A percentile compares a stretch with the other conserved stretches of the same genome.
Evolutionary conservation across 2,888 invertebrate genomes (phyloP).

Genomic region (Tetanocera ferruginea): DNA sequence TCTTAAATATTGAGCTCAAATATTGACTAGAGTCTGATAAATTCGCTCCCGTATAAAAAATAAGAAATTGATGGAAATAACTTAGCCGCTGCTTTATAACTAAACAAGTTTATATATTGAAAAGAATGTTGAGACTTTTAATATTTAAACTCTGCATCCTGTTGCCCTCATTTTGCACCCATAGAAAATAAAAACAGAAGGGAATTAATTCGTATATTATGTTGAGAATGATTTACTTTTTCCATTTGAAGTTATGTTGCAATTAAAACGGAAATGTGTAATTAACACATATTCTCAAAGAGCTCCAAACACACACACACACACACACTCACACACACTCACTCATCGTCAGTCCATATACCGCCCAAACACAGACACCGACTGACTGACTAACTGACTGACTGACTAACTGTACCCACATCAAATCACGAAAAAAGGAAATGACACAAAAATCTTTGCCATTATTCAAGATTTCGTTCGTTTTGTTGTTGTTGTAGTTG

Average conservation of each 20-base stretch:
- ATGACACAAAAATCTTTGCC: conserved; percentile 55
- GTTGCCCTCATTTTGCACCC: too few species aligned
- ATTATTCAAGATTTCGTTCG: conserved; percentile 31
- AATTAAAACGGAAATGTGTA: conserved; percentile 51
- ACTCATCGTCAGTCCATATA: conserved; percentile 18
- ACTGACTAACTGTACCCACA: conserved; percentile 47
- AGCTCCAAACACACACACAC: neutral
- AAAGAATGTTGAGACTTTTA: too few species aligned
- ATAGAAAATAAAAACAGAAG: too few species aligned
- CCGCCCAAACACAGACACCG: conserved; percentile 17
- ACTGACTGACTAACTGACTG: neutral
- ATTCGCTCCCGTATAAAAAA: too few species aligned
- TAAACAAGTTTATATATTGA: too few species aligned
- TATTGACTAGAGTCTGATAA: too few species aligned
- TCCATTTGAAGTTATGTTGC: neutral
- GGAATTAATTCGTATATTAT: too few species aligned
- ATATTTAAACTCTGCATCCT: too few species aligned
- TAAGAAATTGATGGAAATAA: too few species aligned
- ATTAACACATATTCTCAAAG: conserved; percentile 42
- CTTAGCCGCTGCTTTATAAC: too few species aligned
- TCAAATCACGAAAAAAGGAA: conserved; percentile 56
- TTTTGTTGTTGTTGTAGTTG: neutral
- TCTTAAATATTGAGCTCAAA: too few species aligned
- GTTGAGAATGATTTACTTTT: too few species aligned
- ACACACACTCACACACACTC: conserved; percentile 28